phyloP scores from a whole-genome alignment of 2,888 invertebrate genomes.

The Ectemnius lituratus region DNA sequence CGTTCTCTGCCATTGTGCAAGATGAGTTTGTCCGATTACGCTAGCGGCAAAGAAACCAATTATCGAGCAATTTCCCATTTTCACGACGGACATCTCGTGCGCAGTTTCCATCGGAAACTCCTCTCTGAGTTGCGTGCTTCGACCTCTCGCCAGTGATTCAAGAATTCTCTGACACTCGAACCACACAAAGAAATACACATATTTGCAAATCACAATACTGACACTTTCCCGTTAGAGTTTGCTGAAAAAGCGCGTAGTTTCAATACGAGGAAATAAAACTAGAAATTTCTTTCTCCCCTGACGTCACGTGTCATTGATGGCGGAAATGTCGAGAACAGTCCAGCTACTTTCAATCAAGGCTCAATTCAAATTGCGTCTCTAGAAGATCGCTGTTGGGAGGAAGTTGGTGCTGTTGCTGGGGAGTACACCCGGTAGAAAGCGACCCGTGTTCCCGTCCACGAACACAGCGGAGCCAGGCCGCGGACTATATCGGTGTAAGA shows the following conservation, averaged over 20 bases:
- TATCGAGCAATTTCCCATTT: conserved; percentile 30
- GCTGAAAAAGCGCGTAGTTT: background rate
- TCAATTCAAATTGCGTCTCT: no score
- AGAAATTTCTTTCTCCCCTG: no score
- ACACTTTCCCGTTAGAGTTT: background rate
- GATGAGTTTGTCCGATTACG: conserved; percentile 26
- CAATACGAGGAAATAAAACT: no score
- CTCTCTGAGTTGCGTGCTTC: background rate
- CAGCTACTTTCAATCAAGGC: no score
- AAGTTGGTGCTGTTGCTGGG: conserved; percentile 5
- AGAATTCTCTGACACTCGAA: no score
- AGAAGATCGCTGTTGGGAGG: no score
- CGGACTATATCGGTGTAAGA: conserved; percentile 76
- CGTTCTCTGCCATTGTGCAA: background rate
- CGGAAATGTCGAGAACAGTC: no score
- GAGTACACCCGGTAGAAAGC: conserved; percentile 71
- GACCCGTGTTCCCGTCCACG: conserved; percentile 72
- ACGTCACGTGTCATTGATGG: no score
- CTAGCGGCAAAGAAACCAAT: conserved; percentile 36
- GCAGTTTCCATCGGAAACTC: background rate
- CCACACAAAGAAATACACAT: no score
- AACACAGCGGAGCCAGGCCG: conserved; percentile 70
- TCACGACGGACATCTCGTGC: conserved; percentile 5
- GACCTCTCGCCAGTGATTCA: background rate
- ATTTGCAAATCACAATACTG: no score